Evolutionary conservation across 2,113 vertebrate genomes (phyloP), one percentile per base, ranked within the genome.

Genomic region (Triplophysa tibetana): DNA sequence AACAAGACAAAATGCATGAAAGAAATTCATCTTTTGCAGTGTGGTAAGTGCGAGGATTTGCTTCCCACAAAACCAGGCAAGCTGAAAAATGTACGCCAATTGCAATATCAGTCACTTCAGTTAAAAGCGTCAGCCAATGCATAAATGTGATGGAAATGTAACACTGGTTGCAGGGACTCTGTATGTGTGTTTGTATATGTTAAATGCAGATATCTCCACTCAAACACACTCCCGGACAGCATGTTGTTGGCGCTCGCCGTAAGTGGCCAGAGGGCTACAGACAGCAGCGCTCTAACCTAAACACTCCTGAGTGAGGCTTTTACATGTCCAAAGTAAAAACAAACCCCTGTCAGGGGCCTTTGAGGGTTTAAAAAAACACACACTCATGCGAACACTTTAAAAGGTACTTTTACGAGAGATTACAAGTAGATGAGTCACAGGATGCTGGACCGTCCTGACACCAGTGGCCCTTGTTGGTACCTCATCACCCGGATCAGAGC

Each of bases 301-400:
- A 90, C 89, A 90, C 83, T 88, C 81, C 79, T 63, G 82, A 90
- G 89, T 87, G 76, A 45, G 84, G 83, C 86, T 90, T 89, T 90
- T 90, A 85, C 81, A 79, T 69, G 26, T 77, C 73, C 80, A 75
- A 75, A 85, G 84, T 87, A 81, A 88, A 88, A 92, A 90, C 86
- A 89, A 90, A 89, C 75, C 62, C 58, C 73, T 68, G 80, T 80
- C 80, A 64, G n/a, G 80, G 76, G 67, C 75, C 73, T 80, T 82
- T 82, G 64, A 73, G 70, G 68, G 60, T 81, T 68, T 74, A 24
- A 45, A 60, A 56, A 64, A 78, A 60, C 80, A 70, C 33, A 75
- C 21, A 56, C 75, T 77, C 19, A 75, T n/a, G 21, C 17, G 85
- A 82, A 82, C 80, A 45, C 88, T 91, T 88, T 85, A 87, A 88